Percentiles rank a stretch among this genome's conserved stretches.
Evolutionary conservation across 2,113 vertebrate genomes (phyloP).

Genomic region (Lepisosteus osseus): DNA sequence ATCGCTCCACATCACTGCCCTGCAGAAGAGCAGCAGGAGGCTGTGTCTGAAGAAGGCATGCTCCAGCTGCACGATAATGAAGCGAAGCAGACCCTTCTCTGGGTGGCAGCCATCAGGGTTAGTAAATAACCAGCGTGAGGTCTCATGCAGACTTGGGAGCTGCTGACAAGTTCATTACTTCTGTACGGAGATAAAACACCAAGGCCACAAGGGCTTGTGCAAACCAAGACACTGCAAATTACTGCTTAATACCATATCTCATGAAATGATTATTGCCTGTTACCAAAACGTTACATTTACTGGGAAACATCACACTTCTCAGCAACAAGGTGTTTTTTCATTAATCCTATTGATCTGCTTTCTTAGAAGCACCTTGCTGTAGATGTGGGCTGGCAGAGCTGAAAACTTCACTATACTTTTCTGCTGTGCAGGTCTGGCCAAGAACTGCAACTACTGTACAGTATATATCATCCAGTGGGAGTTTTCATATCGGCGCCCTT

Average conservation of each 20-base stretch:
- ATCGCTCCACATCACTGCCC: too few relatives aligned
- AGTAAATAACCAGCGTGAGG: slow-evolving; percentile 5
- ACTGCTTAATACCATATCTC: background rate
- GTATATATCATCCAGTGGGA: background rate
- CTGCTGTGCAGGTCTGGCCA: background rate
- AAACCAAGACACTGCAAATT: background rate
- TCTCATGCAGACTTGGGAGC: background rate
- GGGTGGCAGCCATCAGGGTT: background rate
- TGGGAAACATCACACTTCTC: too few relatives aligned
- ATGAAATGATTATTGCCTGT: background rate
- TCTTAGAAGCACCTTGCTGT: background rate
- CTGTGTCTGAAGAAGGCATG: too few relatives aligned
- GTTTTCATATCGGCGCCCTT: background rate
- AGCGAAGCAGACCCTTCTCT: background rate
- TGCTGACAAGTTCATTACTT: slow-evolving; percentile 1
- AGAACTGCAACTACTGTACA: background rate
- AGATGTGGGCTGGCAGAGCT: background rate
- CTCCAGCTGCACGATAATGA: background rate
- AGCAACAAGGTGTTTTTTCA: too few relatives aligned
- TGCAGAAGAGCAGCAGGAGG: background rate
- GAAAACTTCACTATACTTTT: background rate
- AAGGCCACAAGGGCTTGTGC: too few relatives aligned
- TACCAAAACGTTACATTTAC: background rate
- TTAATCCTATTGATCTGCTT: background rate
- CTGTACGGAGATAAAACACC: background rate